Evolutionary conservation across 2,888 invertebrate species (phyloP).

Genomic region (Spodoptera exigua): DNA sequence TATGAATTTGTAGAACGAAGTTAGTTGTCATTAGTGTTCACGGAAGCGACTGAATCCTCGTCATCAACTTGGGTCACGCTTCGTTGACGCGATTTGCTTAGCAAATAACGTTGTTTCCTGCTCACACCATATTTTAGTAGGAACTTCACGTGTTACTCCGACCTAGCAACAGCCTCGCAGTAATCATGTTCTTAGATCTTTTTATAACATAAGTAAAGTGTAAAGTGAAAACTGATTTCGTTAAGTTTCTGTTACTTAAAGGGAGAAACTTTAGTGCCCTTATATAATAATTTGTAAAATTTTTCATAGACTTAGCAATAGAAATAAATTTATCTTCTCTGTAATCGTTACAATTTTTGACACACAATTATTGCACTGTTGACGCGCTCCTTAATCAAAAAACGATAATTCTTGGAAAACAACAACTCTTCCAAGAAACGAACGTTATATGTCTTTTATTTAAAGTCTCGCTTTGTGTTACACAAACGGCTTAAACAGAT

Average conservation of each 20-base stretch:
- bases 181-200: slow-evolving; percentile 20
- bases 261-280: too few species aligned
- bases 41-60: slow-evolving; percentile 71
- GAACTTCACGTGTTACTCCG: slow-evolving; percentile 55
- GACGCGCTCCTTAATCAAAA: too few species aligned
- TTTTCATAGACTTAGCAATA: too few species aligned
- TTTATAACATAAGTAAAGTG: slow-evolving; percentile 1
- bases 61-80: slow-evolving; percentile 74
- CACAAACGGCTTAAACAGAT: slow-evolving; percentile 67
- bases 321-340: too few species aligned
- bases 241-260: not conserved
- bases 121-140: slow-evolving; percentile 55
- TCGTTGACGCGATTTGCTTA: slow-evolving; percentile 78
- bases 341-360: too few species aligned
- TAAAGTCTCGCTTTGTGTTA: slow-evolving; percentile 68
- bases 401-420: too few species aligned
- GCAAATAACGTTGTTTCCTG: slow-evolving; percentile 76
- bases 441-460: slow-evolving; percentile 63
- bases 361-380: too few species aligned
- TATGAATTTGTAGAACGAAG: slow-evolving; percentile 49
- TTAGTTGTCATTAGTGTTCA: slow-evolving; percentile 62
- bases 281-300: too few species aligned
- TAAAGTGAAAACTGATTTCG: slow-evolving; percentile 27
- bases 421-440: too few species aligned
- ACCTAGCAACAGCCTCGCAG: slow-evolving; percentile 42